Conservation (phyloP, 92 coral and sea anemone genomes). For the Epizoanthus stellaris region DNA sequence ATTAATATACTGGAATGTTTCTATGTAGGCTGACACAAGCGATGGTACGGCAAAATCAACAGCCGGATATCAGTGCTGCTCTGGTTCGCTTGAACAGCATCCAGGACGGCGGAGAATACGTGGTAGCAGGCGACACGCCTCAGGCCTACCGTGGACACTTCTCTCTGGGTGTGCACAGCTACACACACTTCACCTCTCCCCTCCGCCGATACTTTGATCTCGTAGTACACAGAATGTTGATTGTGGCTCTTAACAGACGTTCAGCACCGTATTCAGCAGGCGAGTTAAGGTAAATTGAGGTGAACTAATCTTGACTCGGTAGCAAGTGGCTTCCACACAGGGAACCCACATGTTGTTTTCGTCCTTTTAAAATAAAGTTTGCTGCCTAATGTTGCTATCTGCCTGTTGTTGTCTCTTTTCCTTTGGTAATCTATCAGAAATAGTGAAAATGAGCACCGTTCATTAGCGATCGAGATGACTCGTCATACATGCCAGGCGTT, state of each 20-base stretch:
- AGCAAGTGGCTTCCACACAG: too few species aligned
- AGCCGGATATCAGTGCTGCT: slow-evolving; percentile 47
- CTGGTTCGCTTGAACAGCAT: slow-evolving; percentile 53
- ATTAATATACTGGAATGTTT: background rate
- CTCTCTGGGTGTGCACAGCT: slow-evolving; percentile 71
- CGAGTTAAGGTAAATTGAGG: slow-evolving; percentile 54
- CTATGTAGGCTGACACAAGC: slow-evolving; percentile 36
- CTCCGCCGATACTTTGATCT: slow-evolving; percentile 91
- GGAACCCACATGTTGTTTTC: too few species aligned
- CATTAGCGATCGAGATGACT: too few species aligned
- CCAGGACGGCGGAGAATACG: slow-evolving; percentile 80
- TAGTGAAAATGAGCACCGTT: too few species aligned
- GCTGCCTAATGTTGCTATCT: too few species aligned
- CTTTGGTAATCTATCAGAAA: too few species aligned
- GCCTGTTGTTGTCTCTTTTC: too few species aligned
- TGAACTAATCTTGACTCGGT: too few species aligned
- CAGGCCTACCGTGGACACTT: slow-evolving; percentile 71
- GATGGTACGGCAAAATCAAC: slow-evolving; percentile 37
- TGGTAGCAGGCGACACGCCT: slow-evolving; percentile 66
- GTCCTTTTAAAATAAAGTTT: too few species aligned
- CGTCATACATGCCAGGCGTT: too few species aligned
- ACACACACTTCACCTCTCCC: slow-evolving; percentile 96
- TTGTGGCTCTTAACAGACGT: slow-evolving; percentile 66
- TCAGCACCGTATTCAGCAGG: slow-evolving; percentile 72
- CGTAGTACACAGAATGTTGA: slow-evolving; percentile 87